These are phyloP conservation scores for Amblyraja radiata DNA, from an alignment of 2,797 vertebrate genomes.

Conservation along the genomic window DNA sequence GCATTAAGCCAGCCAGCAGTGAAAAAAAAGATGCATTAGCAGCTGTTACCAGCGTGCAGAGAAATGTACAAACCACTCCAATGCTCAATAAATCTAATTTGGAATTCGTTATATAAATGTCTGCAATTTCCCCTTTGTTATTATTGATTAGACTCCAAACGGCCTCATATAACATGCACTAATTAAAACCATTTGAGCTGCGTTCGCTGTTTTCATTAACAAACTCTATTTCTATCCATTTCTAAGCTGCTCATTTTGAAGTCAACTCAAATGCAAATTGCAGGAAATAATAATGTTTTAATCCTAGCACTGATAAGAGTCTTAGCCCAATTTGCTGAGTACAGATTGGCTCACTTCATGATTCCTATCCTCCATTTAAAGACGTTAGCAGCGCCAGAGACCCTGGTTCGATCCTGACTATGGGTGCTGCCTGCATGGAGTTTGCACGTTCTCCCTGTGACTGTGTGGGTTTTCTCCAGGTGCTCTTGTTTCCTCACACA, in stretches of 20 bases:
- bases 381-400: neutral
- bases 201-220: neutral
- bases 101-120: neutral
- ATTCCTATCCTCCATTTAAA: neutral
- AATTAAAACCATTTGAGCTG: constrained; percentile 14
- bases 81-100: neutral
- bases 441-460: too few species aligned
- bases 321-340: neutral
- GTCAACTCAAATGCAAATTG: neutral
- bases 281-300: neutral
- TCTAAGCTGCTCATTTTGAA: neutral
- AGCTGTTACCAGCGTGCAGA: neutral
- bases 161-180: neutral
- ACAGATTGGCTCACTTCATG: neutral
- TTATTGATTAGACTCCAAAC: constrained; percentile 18
- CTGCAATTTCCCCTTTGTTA: neutral
- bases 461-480: too few species aligned
- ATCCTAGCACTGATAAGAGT: neutral
- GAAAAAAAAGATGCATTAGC: neutral
- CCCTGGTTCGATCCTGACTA: too few species aligned
- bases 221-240: neutral
- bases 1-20: neutral
- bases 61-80: neutral
- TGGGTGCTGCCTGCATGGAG: too few species aligned
- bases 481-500: too few species aligned